Conservation (phyloP, 1,140 invertebrate genomes). For the Scaptomyza hsui region DNA sequence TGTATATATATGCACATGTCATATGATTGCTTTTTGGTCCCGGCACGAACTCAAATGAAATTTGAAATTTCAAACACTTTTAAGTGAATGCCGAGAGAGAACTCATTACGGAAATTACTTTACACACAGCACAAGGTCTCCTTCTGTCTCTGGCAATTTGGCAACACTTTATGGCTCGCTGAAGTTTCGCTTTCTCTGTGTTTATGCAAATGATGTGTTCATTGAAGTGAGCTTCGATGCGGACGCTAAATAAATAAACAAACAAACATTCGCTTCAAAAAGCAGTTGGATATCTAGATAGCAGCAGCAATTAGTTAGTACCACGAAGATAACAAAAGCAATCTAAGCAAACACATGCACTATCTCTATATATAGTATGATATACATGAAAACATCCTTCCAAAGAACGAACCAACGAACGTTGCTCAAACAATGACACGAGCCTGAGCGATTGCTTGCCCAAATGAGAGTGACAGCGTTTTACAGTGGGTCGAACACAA, state of each 20-base stretch:
- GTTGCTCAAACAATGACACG: not conserved
- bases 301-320: constrained; percentile 43
- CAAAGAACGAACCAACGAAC: not conserved
- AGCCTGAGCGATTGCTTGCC: constrained; percentile 18
- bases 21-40: constrained; percentile 60
- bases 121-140: constrained; percentile 49
- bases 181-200: not conserved
- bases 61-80: constrained; percentile 68
- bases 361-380: constrained; percentile 8
- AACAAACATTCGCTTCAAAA: constrained; percentile 15
- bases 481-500: constrained; percentile 6
- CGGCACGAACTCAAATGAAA: constrained; percentile 34
- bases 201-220: constrained; percentile 61
- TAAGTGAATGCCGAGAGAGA: constrained; percentile 55
- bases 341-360: constrained; percentile 16
- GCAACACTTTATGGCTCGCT: constrained; percentile 13
- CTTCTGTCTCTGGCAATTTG: not conserved
- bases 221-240: constrained; percentile 59
- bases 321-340: not conserved
- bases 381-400: constrained; percentile 10
- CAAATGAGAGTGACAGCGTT: constrained; percentile 8
- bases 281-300: constrained; percentile 19
- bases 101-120: constrained; percentile 81
- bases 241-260: constrained; percentile 48
- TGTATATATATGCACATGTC: constrained; percentile 58